These are phyloP conservation scores for Meliscaeva auricollis DNA, from an alignment of 2,888 invertebrate genomes.

Conservation along the genomic window DNA sequence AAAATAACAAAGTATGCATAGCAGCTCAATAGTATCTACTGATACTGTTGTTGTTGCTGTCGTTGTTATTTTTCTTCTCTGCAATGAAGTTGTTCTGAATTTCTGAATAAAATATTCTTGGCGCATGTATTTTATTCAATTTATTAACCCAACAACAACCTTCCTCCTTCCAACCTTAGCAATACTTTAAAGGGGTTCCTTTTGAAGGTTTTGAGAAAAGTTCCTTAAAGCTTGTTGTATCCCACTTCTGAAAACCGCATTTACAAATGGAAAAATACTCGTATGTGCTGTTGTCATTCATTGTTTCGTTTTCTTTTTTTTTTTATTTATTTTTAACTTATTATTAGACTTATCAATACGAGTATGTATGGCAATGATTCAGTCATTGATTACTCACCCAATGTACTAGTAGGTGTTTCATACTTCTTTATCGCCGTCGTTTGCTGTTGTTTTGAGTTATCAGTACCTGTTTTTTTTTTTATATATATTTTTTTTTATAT, in stretches of 20 bases:
- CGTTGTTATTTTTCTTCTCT: conserved; percentile 5
- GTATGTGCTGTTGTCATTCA: conserved; percentile 27
- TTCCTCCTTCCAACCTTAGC: not conserved
- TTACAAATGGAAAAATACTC: not conserved
- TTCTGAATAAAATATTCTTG: conserved; percentile 44
- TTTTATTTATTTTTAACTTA: no score
- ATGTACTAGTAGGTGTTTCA: conserved; percentile 18
- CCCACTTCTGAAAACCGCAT: conserved; percentile 10
- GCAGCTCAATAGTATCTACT: no score
- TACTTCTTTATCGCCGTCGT: not conserved
- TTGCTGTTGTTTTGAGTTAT: conserved; percentile 35
- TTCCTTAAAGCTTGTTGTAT: conserved; percentile 12
- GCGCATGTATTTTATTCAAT: conserved; percentile 52
- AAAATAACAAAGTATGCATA: conserved; percentile 35
- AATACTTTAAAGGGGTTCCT: not conserved
- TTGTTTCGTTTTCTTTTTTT: not conserved
- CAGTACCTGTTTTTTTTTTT: conserved; percentile 24
- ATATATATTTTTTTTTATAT: not conserved
- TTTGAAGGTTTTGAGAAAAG: not conserved
- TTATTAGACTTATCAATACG: conserved; percentile 38
- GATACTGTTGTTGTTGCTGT: conserved; percentile 18
- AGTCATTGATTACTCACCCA: conserved; percentile 56
- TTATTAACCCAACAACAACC: conserved; percentile 6
- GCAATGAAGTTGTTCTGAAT: conserved; percentile 61
- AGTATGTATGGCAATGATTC: conserved; percentile 52